Evolutionary conservation across 2,888 invertebrate genomes (phyloP).

Genomic region (Pharmacophagus antenor): DNA sequence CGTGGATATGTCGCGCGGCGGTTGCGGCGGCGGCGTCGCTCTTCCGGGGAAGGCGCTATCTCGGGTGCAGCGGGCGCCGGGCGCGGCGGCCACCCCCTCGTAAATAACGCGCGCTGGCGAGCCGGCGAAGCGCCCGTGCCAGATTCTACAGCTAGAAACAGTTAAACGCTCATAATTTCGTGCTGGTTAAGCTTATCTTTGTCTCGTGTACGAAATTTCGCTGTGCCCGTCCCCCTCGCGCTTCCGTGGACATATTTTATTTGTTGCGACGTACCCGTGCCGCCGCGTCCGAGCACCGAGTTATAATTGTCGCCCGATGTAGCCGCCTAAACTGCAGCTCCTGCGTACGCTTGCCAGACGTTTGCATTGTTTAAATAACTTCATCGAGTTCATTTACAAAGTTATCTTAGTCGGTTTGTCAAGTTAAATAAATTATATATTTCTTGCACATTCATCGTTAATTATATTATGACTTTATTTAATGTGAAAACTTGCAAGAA

Average conservation of each 20-base stretch:
- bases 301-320: slow-evolving; percentile 80
- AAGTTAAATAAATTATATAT: slow-evolving; percentile 39
- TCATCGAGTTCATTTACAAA: slow-evolving; percentile 69
- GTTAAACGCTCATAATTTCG: slow-evolving; percentile 82
- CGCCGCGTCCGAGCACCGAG: slow-evolving; percentile 73
- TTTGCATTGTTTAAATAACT: slow-evolving; percentile 75
- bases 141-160: slow-evolving; percentile 81
- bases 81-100: slow-evolving; percentile 68
- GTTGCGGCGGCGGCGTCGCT: slow-evolving; percentile 59
- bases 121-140: slow-evolving; percentile 80
- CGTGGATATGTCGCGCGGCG: slow-evolving; percentile 43
- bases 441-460: neutral
- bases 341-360: slow-evolving; percentile 69
- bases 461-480: too few relatives aligned
- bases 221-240: slow-evolving; percentile 68
- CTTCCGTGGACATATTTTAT: slow-evolving; percentile 77
- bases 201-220: slow-evolving; percentile 79
- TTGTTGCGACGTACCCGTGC: slow-evolving; percentile 70
- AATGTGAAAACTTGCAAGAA: too few relatives aligned
- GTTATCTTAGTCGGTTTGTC: slow-evolving; percentile 47
- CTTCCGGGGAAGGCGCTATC: slow-evolving; percentile 79
- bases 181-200: slow-evolving; percentile 81
- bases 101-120: slow-evolving; percentile 80
- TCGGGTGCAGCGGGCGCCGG: slow-evolving; percentile 63
- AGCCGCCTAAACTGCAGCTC: slow-evolving; percentile 72